phyloP scores from a whole-genome alignment of 2,113 vertebrate genomes.

The Corapipo altera region DNA sequence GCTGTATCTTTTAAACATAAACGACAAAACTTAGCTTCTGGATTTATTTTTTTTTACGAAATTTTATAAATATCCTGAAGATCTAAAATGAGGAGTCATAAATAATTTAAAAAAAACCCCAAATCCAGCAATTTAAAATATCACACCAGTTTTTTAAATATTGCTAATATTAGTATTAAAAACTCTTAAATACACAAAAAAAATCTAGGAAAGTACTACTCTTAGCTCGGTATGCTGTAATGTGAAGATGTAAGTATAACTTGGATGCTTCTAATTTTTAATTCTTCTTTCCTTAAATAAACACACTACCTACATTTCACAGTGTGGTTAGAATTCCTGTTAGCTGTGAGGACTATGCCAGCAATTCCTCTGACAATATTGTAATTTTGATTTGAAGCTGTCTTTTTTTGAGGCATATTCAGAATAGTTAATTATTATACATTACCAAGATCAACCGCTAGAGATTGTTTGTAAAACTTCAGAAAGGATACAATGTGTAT shows the following conservation, averaged over 20 bases:
- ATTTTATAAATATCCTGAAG: not conserved
- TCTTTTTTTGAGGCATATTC: not conserved
- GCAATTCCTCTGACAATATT: not conserved
- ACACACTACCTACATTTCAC: not conserved
- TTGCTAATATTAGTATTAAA: not conserved
- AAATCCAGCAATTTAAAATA: not conserved
- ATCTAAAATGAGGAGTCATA: not conserved
- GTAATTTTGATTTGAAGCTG: not conserved
- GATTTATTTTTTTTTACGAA: not conserved
- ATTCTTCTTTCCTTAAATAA: not conserved
- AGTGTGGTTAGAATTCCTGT: not conserved
- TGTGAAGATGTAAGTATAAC: not conserved
- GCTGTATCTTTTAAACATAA: not conserved
- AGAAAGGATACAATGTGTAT: not conserved
- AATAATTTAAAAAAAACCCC: not conserved
- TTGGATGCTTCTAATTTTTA: not conserved
- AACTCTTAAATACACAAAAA: not conserved
- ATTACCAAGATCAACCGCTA: not conserved
- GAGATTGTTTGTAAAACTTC: not conserved
- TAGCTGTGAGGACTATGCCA: not conserved
- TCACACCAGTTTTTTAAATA: not conserved
- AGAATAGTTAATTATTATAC: not conserved
- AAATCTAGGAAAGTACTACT: not conserved
- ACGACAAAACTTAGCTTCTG: not conserved
- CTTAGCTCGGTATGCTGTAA: not conserved